phyloP scores from a whole-genome alignment of 2,113 vertebrate genomes.

The Cardinalis cardinalis region DNA sequence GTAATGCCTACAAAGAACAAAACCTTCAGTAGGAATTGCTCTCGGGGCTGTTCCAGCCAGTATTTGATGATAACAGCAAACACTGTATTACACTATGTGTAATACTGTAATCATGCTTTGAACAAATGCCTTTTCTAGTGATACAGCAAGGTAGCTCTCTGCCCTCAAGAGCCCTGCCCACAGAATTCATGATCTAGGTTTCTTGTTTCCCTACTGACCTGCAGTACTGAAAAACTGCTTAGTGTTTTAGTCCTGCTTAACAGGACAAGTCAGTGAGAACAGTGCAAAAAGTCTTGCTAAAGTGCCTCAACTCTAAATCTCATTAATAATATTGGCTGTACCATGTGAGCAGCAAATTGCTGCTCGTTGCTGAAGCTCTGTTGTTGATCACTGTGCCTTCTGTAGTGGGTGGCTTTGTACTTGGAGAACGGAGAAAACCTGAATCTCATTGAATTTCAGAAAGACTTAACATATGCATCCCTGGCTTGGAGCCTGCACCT shows the following conservation, averaged over 20 bases:
- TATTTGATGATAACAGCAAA: not conserved
- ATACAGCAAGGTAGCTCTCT: not conserved
- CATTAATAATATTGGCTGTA: not conserved
- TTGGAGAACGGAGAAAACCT: not conserved
- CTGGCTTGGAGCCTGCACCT: constrained; percentile 43
- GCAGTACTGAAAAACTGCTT: not conserved
- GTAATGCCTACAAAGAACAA: not conserved
- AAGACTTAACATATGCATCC: constrained; percentile 6
- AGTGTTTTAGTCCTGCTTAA: too few relatives aligned
- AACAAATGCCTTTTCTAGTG: not conserved
- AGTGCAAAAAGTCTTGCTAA: not conserved
- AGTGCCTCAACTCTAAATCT: not conserved
- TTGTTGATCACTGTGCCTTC: not conserved
- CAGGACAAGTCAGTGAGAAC: not conserved
- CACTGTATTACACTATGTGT: not conserved
- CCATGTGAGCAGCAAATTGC: not conserved
- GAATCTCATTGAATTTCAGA: constrained; percentile 2
- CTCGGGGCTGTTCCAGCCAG: not conserved
- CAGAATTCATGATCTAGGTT: not conserved
- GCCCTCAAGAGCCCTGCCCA: not conserved
- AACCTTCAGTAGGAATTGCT: not conserved
- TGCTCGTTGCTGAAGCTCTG: not conserved
- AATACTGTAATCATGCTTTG: not conserved
- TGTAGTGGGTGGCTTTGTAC: not conserved
- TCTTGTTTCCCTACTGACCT: not conserved